Conservation (phyloP, 2,797 vertebrate species). For the Onychomys leucogaster region DNA sequence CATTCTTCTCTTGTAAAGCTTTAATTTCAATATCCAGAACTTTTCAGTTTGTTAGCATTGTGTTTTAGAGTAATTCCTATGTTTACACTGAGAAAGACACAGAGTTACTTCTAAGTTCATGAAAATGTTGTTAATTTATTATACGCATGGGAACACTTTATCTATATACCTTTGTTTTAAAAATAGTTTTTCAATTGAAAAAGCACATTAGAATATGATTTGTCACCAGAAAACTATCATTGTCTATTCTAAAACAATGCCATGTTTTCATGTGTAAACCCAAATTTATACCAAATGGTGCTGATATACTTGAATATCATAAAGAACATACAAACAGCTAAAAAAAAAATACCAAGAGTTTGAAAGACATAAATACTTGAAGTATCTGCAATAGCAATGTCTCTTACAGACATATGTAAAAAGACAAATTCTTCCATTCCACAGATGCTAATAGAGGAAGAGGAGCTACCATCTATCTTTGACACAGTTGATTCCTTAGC, state of each 20-base stretch:
- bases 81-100: background rate
- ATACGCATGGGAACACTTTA: constrained; percentile 32
- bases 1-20: background rate
- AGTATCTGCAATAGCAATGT: background rate
- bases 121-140: background rate
- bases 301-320: background rate
- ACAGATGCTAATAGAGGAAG: constrained; percentile 1
- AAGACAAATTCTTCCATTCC: constrained; percentile 17
- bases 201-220: background rate
- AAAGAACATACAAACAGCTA: background rate
- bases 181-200: constrained; percentile 50
- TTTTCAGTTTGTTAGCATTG: constrained; percentile 6
- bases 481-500: background rate
- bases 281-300: background rate
- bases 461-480: background rate
- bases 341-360: background rate
- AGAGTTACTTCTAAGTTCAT: constrained; percentile 28
- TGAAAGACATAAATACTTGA: background rate
- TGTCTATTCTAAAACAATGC: constrained; percentile 1
- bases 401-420: background rate
- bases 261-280: background rate
- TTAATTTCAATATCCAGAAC: background rate
- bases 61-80: constrained; percentile 9
- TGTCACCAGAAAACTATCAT: background rate
- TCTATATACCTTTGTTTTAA: background rate